Evolutionary conservation across 2,797 vertebrate species (phyloP), one percentile per base, ranked within the genome.

Genomic region (Protosalanx chinensis): DNA sequence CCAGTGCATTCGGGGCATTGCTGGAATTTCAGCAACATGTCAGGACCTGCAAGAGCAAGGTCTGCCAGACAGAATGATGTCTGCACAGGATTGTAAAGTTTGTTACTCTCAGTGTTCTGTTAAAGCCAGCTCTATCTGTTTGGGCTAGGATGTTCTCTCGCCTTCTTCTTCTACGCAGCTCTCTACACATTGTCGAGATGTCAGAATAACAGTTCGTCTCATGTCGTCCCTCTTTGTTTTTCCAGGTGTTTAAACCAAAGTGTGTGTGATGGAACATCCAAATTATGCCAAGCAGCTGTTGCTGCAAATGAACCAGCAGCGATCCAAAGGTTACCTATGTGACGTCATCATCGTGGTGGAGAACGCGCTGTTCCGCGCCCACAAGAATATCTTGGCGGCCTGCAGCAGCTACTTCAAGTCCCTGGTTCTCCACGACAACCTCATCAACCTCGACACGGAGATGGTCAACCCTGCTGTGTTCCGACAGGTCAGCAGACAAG

Each of bases 371-470:
- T 96, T 96, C 84, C 93, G 95, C 76, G 95, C 95, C 78, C 95
- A 96, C 86, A 96, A 96, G 88, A 96, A 94, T 29, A 93, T 96
- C 78, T 88, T 96, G 85, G 95, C 95, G 2, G 95, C 95, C 84
- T 95, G 95, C 89, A 96, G 95, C 89, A 94, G 95, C 86, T 96
- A 96, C 79, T 96, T 96, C 84, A 95, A 95, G 84, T 95, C 94
- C 68, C 91, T 96, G 46, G 93, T 96, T 77, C 91, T 96, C 75
- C 95, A 96, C 15, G 95, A 96, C 88, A 96, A 96, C 93, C 90
- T 96, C 76, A 94, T 96, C 88, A 95, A 93, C 88, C 89, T 96
- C 74, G 95, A 96, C 86, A 94, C 94, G 0, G 95, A 96, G 87
- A 96, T 96, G 94, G 94, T 96, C 81, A 96, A 93, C 82, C 94